Evolutionary conservation across 1,140 invertebrate genomes (phyloP).

Genomic region (Drosophila ficusphila): DNA sequence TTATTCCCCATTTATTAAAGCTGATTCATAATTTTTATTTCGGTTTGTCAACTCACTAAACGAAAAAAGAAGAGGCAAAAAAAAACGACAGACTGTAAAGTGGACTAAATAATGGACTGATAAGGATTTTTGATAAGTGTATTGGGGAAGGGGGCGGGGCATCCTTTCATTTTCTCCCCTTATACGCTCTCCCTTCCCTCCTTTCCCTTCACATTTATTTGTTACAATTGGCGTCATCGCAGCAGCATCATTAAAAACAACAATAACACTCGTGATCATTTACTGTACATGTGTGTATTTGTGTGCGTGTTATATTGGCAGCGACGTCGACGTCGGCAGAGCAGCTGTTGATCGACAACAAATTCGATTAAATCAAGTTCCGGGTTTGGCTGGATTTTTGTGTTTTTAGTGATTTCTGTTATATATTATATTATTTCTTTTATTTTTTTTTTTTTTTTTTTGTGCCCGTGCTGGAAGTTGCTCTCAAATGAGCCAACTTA

Average conservation of each 20-base stretch:
- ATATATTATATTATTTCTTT: conserved; percentile 12
- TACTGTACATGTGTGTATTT: conserved; percentile 40
- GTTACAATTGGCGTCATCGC: conserved; percentile 45
- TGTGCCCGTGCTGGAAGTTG: conserved; percentile 29
- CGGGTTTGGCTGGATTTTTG: conserved; percentile 75
- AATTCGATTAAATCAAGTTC: conserved; percentile 80
- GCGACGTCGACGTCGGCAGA: conserved; percentile 29
- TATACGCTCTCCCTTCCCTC: not conserved
- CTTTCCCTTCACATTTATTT: conserved; percentile 16
- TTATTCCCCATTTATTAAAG: conserved; percentile 32
- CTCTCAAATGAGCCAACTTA: conserved; percentile 31
- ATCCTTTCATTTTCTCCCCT: not conserved
- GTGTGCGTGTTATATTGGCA: conserved; percentile 46
- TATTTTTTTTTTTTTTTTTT: conserved; percentile 22
- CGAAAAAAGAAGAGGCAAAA: conserved; percentile 4
- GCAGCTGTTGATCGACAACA: conserved; percentile 72
- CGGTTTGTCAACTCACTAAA: conserved; percentile 43
- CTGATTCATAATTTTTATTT: conserved; percentile 81
- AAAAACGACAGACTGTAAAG: conserved; percentile 30
- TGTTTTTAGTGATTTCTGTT: conserved; percentile 55
- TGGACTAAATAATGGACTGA: conserved; percentile 48
- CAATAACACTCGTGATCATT: conserved; percentile 31
- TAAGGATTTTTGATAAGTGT: conserved; percentile 35
- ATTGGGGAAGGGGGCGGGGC: not conserved
- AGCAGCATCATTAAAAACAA: conserved; percentile 58